Evolutionary conservation across 2,888 invertebrate species (phyloP).

Genomic region (Leptopilina myrica): DNA sequence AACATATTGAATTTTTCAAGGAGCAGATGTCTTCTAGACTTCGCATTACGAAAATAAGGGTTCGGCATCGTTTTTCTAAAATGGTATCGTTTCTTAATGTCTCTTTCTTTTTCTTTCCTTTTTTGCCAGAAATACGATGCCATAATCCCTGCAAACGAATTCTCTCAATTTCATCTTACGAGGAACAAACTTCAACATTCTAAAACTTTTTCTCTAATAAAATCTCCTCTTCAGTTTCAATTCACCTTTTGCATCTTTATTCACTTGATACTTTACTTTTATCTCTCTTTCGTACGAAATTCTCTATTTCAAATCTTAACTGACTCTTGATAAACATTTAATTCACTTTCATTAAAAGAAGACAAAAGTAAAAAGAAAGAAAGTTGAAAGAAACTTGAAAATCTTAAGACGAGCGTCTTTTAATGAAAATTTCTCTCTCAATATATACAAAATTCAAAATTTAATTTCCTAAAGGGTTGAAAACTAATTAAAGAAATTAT

Average conservation of each 20-base stretch:
- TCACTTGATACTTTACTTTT: background rate
- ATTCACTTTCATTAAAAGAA: background rate
- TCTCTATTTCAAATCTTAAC: background rate
- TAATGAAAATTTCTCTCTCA: too few species aligned
- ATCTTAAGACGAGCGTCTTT: background rate
- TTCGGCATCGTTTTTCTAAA: background rate
- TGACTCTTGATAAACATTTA: background rate
- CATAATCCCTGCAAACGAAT: background rate
- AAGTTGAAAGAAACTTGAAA: background rate
- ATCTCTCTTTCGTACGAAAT: background rate
- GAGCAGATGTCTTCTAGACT: slow-evolving; percentile 3
- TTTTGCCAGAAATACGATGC: background rate
- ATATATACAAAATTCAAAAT: too few species aligned
- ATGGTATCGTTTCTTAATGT: background rate
- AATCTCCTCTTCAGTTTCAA: slow-evolving; percentile 5
- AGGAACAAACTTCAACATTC: background rate
- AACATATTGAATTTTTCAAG: slow-evolving; percentile 4
- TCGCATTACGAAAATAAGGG: slow-evolving; percentile 14
- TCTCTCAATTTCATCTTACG: slow-evolving; percentile 6
- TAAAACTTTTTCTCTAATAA: slow-evolving; percentile 3
- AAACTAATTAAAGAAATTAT: too few species aligned
- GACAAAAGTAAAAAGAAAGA: too few species aligned
- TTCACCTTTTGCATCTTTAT: background rate
- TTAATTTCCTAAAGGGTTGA: too few species aligned
- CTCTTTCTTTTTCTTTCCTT: background rate